A percentile compares a stretch with the other conserved stretches of the same genome.
These are phyloP conservation scores for Orgyia antiqua DNA, from an alignment of 2,888 invertebrate species.

Conservation along the genomic window DNA sequence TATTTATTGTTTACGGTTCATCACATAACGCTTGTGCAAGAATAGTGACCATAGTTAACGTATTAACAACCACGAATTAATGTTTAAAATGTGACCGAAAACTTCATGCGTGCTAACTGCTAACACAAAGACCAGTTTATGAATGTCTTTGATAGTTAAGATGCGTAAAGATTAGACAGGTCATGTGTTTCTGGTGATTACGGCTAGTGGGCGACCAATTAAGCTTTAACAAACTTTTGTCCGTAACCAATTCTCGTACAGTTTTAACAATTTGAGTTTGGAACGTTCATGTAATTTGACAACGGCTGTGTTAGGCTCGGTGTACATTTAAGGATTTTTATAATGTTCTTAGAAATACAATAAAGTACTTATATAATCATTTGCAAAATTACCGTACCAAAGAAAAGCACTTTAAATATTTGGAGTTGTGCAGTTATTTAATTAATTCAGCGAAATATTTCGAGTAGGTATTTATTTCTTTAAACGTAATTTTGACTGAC, in stretches of 20 bases:
- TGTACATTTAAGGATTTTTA: slow-evolving; percentile 24
- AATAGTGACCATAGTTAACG: slow-evolving; percentile 61
- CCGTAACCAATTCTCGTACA: slow-evolving; percentile 73
- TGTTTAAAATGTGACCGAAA: slow-evolving; percentile 61
- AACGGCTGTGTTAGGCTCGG: slow-evolving; percentile 36
- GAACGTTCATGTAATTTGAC: slow-evolving; percentile 64
- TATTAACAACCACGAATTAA: slow-evolving; percentile 60
- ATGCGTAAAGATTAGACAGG: slow-evolving; percentile 5
- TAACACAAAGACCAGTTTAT: slow-evolving; percentile 18
- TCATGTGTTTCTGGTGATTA: slow-evolving; percentile 33
- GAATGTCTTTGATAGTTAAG: slow-evolving; percentile 3
- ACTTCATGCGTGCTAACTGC: slow-evolving; percentile 40
- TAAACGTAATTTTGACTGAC: too few species aligned
- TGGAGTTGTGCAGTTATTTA: too few species aligned
- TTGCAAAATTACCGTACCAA: too few species aligned
- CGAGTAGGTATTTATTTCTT: too few species aligned
- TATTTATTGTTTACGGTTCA: slow-evolving; percentile 63
- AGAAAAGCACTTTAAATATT: too few species aligned
- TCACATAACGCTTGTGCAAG: slow-evolving; percentile 48
- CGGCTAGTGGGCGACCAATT: slow-evolving; percentile 63
- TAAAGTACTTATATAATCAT: too few species aligned
- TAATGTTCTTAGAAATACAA: too few species aligned
- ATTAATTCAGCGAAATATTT: too few species aligned
- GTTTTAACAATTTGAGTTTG: slow-evolving; percentile 72
- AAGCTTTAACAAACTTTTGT: slow-evolving; percentile 66